Base-by-base conservation (phyloP, 2,888 invertebrate species). In the Euplexia lucipara region DNA sequence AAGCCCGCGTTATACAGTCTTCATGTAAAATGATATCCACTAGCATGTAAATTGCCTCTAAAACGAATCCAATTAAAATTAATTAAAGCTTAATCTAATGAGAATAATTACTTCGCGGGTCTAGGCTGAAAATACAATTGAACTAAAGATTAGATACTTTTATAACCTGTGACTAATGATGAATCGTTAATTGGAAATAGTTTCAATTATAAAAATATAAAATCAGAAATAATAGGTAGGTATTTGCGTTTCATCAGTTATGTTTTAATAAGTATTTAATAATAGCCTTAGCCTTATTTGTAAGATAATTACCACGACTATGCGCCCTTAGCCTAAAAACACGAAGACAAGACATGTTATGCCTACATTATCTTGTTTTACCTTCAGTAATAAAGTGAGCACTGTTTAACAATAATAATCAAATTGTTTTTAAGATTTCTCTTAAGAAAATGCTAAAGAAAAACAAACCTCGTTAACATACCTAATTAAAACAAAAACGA, bases 301-400 rank as follows among this genome's bases (percentile, higher is more conserved):
- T 41, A 10, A 1, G 34, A 32, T 62, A 75, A 79, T 79, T 70
- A 34, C 32, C 12, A 34, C 18, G 48, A 41, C 63, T 62, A 47
- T 53, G 41, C 30, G 66, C 66, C 59, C 68, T 80, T 79, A 68
- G 61, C 67, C 65, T 75, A 48, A 79, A 75, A 75, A 62, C 42
- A 37, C n/a, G 39, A 56, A 57, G 37, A 70, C 56, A 60, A 65
- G 47, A 69, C 32, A 53, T 42, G 52, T 58, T 65, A 54, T 39
- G 37, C 10, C 62, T 58, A 44, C 32, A 18, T 47, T 60, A 56
- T 61, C 2, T 44, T 34, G 20, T 8, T 16, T 22, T 53, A 35
- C 14, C 42, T 70, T 52, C 37, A 58, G 9, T 39, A 14, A 47
- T 51, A 12, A 44, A 16, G 9, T 35, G 39, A 37, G 1, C 2